Percentiles rank a stretch among this genome's conserved stretches.
Evolutionary conservation across 1,140 invertebrate species (phyloP).

Genomic region (Polyergus mexicanus): DNA sequence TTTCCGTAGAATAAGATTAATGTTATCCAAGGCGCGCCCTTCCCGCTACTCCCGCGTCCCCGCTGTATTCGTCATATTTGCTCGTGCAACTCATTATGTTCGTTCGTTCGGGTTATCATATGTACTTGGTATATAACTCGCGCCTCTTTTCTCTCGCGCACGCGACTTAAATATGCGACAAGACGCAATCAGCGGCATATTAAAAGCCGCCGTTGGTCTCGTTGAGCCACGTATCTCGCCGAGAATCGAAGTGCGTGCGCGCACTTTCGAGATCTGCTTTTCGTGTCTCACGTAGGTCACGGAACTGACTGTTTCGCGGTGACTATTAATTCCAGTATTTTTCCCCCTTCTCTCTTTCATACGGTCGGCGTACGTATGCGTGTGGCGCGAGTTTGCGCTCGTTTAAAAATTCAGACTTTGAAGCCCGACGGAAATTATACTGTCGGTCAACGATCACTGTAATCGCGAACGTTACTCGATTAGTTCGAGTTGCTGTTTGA

Average conservation of each 20-base stretch:
- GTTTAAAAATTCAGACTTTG: slow-evolving; percentile 52
- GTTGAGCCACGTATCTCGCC: slow-evolving; percentile 55
- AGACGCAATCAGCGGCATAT: slow-evolving; percentile 62
- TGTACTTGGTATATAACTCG: slow-evolving; percentile 4
- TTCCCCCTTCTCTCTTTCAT: not conserved
- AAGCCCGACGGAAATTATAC: slow-evolving; percentile 41
- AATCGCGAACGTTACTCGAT: slow-evolving; percentile 54
- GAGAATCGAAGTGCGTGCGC: slow-evolving; percentile 53
- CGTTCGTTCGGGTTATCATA: slow-evolving; percentile 34
- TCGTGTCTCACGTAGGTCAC: slow-evolving; percentile 54
- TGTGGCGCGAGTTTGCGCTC: slow-evolving; percentile 16
- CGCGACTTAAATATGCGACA: slow-evolving; percentile 54
- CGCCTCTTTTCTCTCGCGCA: not conserved
- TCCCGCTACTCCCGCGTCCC: not conserved
- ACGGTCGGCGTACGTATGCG: slow-evolving; percentile 6
- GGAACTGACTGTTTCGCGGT: slow-evolving; percentile 70
- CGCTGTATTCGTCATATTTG: slow-evolving; percentile 59
- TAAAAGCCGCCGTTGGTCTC: slow-evolving; percentile 62
- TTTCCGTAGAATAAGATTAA: slow-evolving; percentile 62
- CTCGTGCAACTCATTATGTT: slow-evolving; percentile 22
- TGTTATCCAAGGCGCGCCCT: slow-evolving; percentile 36
- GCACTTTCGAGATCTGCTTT: slow-evolving; percentile 32
- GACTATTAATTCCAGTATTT: slow-evolving; percentile 45
- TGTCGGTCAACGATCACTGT: slow-evolving; percentile 45
- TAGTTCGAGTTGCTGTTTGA: slow-evolving; percentile 30